phyloP scores from a whole-genome alignment of 2,797 vertebrate species.

The Lagocephalus sceleratus region DNA sequence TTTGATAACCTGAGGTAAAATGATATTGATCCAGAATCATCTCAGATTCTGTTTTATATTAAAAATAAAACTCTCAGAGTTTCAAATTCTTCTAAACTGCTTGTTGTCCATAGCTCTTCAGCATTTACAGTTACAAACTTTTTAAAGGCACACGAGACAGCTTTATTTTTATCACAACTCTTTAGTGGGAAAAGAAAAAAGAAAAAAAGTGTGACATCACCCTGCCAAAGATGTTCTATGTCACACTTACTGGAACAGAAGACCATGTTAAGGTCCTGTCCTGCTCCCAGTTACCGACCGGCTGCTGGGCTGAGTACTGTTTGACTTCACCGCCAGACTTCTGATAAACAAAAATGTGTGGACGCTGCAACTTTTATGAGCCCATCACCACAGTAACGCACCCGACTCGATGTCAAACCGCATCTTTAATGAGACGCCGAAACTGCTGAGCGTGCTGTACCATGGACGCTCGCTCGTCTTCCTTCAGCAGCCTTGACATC shows the following conservation, averaged over 20 bases:
- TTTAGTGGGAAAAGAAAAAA: too few species aligned
- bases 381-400: conserved; percentile 32
- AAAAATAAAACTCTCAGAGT: not conserved
- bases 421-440: conserved; percentile 54
- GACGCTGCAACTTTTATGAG: conserved; percentile 37
- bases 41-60: conserved; percentile 4
- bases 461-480: conserved; percentile 12
- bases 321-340: conserved; percentile 16
- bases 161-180: too few species aligned
- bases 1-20: conserved; percentile 5
- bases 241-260: too few species aligned
- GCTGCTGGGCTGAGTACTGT: too few species aligned
- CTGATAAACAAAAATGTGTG: conserved; percentile 31
- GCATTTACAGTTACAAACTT: too few species aligned
- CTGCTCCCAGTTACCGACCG: conserved; percentile 11
- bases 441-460: conserved; percentile 38
- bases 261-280: not conserved
- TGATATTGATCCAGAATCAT: conserved; percentile 8
- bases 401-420: conserved; percentile 40
- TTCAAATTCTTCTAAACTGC: too few species aligned
- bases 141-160: conserved; percentile 10
- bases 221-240: too few species aligned
- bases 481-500: conserved; percentile 29
- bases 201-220: too few species aligned
- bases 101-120: not conserved